Evolutionary conservation across 2,888 invertebrate species (phyloP).

Genomic region (Hypolimnas misippus): DNA sequence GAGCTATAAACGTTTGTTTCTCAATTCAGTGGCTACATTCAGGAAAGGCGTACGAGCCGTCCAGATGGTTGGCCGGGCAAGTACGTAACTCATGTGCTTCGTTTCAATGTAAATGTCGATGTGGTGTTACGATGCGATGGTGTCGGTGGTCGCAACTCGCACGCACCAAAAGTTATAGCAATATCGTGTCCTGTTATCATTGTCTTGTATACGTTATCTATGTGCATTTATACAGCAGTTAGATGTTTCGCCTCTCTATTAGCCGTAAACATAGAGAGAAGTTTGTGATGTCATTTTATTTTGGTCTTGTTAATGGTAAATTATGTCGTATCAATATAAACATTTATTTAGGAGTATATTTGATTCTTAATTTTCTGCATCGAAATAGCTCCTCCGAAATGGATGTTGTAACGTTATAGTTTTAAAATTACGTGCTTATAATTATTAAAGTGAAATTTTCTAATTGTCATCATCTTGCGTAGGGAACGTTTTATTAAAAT

Average conservation of each 20-base stretch:
- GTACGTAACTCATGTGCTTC: slow-evolving; percentile 89
- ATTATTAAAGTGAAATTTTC: slow-evolving; percentile 67
- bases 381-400: slow-evolving; percentile 78
- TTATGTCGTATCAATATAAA: slow-evolving; percentile 49
- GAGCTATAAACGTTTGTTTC: slow-evolving; percentile 74
- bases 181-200: slow-evolving; percentile 77
- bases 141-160: slow-evolving; percentile 49
- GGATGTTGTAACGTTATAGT: slow-evolving; percentile 78
- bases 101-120: slow-evolving; percentile 75
- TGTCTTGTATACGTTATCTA: slow-evolving; percentile 80
- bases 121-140: slow-evolving; percentile 70
- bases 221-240: slow-evolving; percentile 80
- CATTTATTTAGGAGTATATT: slow-evolving; percentile 74
- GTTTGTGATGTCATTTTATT: slow-evolving; percentile 76
- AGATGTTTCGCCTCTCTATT: slow-evolving; percentile 81
- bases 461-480: slow-evolving; percentile 64
- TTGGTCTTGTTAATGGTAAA: slow-evolving; percentile 76
- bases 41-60: slow-evolving; percentile 99
- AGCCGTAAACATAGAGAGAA: slow-evolving; percentile 75
- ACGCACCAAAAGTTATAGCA: slow-evolving; percentile 67
- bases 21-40: slow-evolving; percentile 98
- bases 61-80: slow-evolving; percentile 99
- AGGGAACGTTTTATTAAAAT: slow-evolving; percentile 68
- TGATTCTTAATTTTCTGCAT: slow-evolving; percentile 76
- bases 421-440: slow-evolving; percentile 65